Base-by-base conservation (phyloP, 2,888 invertebrate genomes). In the Uloborus plumipes region DNA sequence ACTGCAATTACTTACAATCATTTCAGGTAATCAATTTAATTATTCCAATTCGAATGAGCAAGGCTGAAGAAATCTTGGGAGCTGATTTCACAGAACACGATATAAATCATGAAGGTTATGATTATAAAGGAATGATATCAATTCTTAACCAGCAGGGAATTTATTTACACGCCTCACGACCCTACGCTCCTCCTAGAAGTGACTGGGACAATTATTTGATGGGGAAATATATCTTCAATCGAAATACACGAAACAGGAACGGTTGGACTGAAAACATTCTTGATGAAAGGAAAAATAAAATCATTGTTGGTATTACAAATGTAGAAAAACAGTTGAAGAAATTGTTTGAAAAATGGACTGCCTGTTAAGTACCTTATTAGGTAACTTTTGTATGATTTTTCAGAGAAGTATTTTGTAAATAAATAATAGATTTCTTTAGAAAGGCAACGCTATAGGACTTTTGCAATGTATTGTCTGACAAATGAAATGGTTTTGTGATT, bases 61-160 rank as follows among this genome's bases (percentile, higher is more conserved):
- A 93, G 0, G 93, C 94, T 87, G 94, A 95, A 69, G 97, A 97
- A 89, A 90, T 95, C 64, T 89, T 97, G 16, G 97, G 97, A 0
- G 96, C 97, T 0, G 97, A 97, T 90, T 90, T 96, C 66, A 62
- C 39, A n/a, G 79, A 79, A 50, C 79, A 79, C 59, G 70, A 74
- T 26, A 74, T 79, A 18, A 73, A 73, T 16, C 79, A 79, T 59
- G 79, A 79, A 11, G 83, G 85, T 13, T 85, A 84, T 49, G 77
- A 85, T 51, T 85, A 85, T 66, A 69, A 80, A n/a, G 66, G 49
- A 26, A 75, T 85, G 76, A 76, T 67, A 14, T n/a, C 4, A 1
- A 61, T 70, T 1, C 49, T 85, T 15, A 58, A 20, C 11, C 47
- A 51, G 9, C 70, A 75, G 39, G 82, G 82, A 7, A 53, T 53